Evolutionary conservation across 2,797 vertebrate genomes (phyloP), one percentile per base, ranked within the genome.

Genomic region (Pangasius macronema): DNA sequence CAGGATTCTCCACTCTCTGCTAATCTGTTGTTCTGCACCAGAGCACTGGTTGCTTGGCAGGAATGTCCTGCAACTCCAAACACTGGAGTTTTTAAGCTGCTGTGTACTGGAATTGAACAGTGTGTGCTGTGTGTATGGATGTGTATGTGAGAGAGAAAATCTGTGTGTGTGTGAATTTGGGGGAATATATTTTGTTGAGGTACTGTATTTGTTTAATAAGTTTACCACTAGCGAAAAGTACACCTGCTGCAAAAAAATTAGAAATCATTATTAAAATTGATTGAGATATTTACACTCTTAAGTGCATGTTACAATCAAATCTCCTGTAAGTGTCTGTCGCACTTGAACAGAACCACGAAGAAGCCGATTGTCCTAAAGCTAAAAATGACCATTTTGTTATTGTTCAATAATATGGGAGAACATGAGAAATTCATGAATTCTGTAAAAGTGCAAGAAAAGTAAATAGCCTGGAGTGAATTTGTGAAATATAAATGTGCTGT

Each of bases 1-100:
- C 80, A 89, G 90, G 89, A 92, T 87, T 89, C 84, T 85, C 88
- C 68, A 81, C 82, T 89, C 88, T 70, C 65, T 88, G 88, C 83
- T 84, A 90, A 91, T 91, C 85, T 91, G 89, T 73, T 84, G 75
- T 83, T 86, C 55, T 80, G 88, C 86, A 87, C 87, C 55, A 36
- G 83, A 88, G 73, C 84, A n/a, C 67, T 91, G 85, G 88, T 88
- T 88, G 87, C 85, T 75, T 90, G 88, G 86, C 86, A 83, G 57
- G 79, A 82, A 85, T 80, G 73, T 81, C 85, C 85, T 67, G 73
- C 87, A 85, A 84, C 65, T 70, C 73, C 83, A 61, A 85, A 89
- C 86, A 76, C 83, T 87, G 70, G 51, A 87, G 88, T 51, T 79
- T 72, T 68, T 80, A 83, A 75, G 49, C 76, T 86, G 36, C 63